These are phyloP conservation scores for Abscondita cerata DNA, from an alignment of 2,888 invertebrate genomes.

Conservation along the genomic window DNA sequence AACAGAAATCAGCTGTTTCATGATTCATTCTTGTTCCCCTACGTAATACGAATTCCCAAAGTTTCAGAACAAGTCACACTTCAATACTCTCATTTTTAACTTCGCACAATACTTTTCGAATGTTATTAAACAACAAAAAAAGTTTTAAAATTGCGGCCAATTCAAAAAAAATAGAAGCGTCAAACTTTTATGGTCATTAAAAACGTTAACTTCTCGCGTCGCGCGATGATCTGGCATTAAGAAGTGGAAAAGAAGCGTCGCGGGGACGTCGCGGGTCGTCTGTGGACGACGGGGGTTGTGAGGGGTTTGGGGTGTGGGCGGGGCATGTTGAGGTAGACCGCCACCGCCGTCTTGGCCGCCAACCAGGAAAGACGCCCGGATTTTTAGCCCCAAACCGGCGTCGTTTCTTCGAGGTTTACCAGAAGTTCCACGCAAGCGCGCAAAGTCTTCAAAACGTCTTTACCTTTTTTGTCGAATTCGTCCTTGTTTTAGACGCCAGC, in stretches of 20 bases:
- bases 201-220: slow-evolving; percentile 54
- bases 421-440: slow-evolving; percentile 56
- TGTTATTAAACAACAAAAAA: background rate
- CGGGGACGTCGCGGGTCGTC: slow-evolving; percentile 48
- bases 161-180: background rate
- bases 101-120: background rate
- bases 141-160: background rate
- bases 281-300: slow-evolving; percentile 43
- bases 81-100: background rate
- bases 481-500: slow-evolving; percentile 39
- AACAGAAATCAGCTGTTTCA: slow-evolving; percentile 53
- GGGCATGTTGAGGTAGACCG: slow-evolving; percentile 62
- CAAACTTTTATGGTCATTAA: slow-evolving; percentile 19
- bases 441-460: slow-evolving; percentile 54
- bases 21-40: slow-evolving; percentile 43
- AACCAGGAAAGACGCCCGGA: slow-evolving; percentile 62
- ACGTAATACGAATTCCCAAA: slow-evolving; percentile 18
- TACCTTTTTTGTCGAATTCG: slow-evolving; percentile 50
- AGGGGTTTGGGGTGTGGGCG: slow-evolving; percentile 55
- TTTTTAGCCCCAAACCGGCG: slow-evolving; percentile 62
- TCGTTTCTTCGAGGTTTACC: slow-evolving; percentile 63
- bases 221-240: slow-evolving; percentile 59
- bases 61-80: slow-evolving; percentile 5
- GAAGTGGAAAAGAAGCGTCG: slow-evolving; percentile 57
- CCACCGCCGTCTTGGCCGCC: slow-evolving; percentile 60